Percentiles rank a stretch among this genome's conserved stretches.
These are phyloP conservation scores for Pammene aurita DNA, from an alignment of 2,888 invertebrate genomes.

Conservation along the genomic window DNA sequence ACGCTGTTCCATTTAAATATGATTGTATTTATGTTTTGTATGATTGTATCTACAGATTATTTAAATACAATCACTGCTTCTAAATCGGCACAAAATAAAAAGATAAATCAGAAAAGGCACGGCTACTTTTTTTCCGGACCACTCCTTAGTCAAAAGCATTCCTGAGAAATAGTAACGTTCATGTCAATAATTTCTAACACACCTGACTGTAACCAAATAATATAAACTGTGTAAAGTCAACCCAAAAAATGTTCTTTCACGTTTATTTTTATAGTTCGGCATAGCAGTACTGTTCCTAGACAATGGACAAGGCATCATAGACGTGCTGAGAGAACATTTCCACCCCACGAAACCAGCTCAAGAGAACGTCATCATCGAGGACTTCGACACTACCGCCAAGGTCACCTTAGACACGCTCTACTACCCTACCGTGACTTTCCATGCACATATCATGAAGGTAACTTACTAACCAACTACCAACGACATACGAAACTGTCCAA, in stretches of 20 bases:
- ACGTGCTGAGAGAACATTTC: constrained; percentile 64
- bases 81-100: too few relatives aligned
- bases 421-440: constrained; percentile 75
- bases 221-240: too few relatives aligned
- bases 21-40: too few relatives aligned
- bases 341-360: constrained; percentile 48
- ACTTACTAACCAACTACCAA: constrained; percentile 5
- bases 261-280: constrained; percentile 63
- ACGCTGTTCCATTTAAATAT: too few relatives aligned
- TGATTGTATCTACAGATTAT: too few relatives aligned
- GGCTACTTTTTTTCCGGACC: too few relatives aligned
- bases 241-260: not conserved
- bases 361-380: constrained; percentile 65
- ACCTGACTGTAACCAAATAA: not conserved
- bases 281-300: constrained; percentile 70
- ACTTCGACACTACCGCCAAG: constrained; percentile 75
- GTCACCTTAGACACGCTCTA: constrained; percentile 73
- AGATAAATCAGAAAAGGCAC: too few relatives aligned
- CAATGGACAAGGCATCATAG: constrained; percentile 72
- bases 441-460: constrained; percentile 76
- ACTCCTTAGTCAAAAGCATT: too few relatives aligned
- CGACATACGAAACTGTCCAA: too few relatives aligned
- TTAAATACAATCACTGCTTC: too few relatives aligned
- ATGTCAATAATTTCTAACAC: too few relatives aligned
- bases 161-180: too few relatives aligned